A percentile compares a stretch with the other conserved stretches of the same genome.
These are phyloP conservation scores for Noctua pronuba DNA, from an alignment of 2,888 invertebrate genomes.

Conservation along the genomic window DNA sequence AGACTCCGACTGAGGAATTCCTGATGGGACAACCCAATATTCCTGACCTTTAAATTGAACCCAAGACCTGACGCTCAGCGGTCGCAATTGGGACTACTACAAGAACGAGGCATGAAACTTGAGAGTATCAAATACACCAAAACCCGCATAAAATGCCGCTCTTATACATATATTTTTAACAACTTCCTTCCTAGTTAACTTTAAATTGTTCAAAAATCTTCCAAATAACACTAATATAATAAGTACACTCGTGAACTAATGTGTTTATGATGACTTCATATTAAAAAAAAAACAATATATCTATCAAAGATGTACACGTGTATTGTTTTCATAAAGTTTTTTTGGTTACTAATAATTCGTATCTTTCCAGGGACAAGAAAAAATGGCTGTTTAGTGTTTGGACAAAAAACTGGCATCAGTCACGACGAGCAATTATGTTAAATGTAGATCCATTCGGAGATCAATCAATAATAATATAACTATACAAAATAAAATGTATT, in stretches of 20 bases:
- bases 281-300: conserved; percentile 1
- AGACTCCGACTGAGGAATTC: neutral
- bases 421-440: conserved; percentile 47
- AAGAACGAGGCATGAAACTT: neutral
- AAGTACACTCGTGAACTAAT: neutral
- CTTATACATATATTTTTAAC: neutral
- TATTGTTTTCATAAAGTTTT: conserved; percentile 45
- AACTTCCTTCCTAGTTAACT: conserved; percentile 14
- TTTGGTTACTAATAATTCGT: conserved; percentile 31
- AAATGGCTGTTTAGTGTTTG: conserved; percentile 33
- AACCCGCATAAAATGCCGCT: neutral
- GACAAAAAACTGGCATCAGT: conserved; percentile 48
- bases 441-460: conserved; percentile 29
- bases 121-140: neutral
- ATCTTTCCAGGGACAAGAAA: conserved; percentile 57
- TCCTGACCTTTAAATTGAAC: neutral
- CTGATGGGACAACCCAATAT: neutral
- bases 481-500: conserved; percentile 39
- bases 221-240: neutral
- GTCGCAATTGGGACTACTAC: neutral
- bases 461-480: conserved; percentile 29
- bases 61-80: neutral
- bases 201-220: neutral
- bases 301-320: neutral
- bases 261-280: neutral